Evolutionary conservation across 2,113 vertebrate genomes (phyloP).

Genomic region (Benitochromis conjunctus): DNA sequence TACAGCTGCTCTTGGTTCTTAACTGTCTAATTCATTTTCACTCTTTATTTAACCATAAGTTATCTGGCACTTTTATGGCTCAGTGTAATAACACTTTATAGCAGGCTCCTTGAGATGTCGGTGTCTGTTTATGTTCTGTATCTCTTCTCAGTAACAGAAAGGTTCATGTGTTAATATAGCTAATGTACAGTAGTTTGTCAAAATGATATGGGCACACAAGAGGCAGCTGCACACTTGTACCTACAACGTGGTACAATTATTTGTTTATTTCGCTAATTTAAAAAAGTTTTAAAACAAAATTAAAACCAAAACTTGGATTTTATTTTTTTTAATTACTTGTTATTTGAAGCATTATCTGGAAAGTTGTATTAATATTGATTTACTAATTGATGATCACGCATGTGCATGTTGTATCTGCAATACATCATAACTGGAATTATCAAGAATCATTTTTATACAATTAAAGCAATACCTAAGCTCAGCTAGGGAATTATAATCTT

Average conservation of each 20-base stretch:
- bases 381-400: not conserved
- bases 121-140: constrained; percentile 30
- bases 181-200: not conserved
- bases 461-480: not conserved
- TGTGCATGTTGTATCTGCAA: not conserved
- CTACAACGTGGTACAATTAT: not conserved
- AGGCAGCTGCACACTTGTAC: not conserved
- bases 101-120: constrained; percentile 11
- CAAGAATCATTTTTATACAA: not conserved
- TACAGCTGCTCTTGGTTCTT: not conserved
- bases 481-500: not conserved
- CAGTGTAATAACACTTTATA: constrained; percentile 33
- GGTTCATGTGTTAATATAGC: constrained; percentile 3
- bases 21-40: constrained; percentile 12
- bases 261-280: not conserved
- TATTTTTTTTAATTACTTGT: not conserved
- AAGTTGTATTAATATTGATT: not conserved
- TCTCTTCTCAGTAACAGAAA: not conserved
- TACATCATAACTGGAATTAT: not conserved
- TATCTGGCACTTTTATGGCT: constrained; percentile 30
- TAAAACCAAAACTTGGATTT: not conserved
- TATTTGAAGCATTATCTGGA: not conserved
- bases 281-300: not conserved
- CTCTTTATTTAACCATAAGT: constrained; percentile 22
- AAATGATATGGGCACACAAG: not conserved